Evolutionary conservation across 2,113 vertebrate species (phyloP).

Genomic region (Kryptolebias marmoratus): DNA sequence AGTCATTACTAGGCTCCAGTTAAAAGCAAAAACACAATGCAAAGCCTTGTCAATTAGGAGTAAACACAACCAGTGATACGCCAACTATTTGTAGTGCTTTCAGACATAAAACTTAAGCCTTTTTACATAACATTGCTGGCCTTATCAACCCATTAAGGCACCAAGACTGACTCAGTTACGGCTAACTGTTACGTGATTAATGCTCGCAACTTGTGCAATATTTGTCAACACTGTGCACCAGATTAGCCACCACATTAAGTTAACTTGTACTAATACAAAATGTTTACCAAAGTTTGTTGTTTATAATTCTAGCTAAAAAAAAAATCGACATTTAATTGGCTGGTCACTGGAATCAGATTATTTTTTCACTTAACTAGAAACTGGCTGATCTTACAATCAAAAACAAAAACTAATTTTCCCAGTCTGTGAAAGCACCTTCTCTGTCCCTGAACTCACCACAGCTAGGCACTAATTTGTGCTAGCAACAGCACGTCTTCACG

Average conservation of each 20-base stretch:
- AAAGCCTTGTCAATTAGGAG: conserved; percentile 5
- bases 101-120: conserved; percentile 4
- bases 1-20: background rate
- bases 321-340: background rate
- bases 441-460: no score
- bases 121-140: background rate
- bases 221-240: background rate
- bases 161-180: background rate
- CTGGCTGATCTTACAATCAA: no score
- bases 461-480: no score
- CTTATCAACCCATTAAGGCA: background rate
- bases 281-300: background rate
- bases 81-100: background rate
- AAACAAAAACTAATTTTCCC: no score
- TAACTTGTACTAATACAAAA: background rate
- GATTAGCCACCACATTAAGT: background rate
- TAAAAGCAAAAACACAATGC: conserved; percentile 12
- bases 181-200: background rate
- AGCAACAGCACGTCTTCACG: no score
- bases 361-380: no score
- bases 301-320: background rate
- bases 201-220: background rate
- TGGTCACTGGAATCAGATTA: no score
- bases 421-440: no score
- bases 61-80: conserved; percentile 9